Conservation (phyloP, 2,113 vertebrate species). For the Corvus moneduloides region DNA sequence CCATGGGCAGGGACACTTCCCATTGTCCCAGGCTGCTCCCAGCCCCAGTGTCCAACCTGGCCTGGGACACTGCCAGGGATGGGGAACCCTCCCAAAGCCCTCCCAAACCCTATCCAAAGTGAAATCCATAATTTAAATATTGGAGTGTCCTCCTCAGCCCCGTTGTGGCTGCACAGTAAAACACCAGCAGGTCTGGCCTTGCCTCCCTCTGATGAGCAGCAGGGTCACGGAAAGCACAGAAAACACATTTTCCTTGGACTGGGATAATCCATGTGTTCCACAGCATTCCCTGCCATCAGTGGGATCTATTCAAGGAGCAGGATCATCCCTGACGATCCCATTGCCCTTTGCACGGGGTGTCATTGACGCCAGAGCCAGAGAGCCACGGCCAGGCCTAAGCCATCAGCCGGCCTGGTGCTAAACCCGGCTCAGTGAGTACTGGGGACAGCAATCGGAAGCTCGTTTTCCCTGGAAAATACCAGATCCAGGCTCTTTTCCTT, state of each 20-base stretch:
- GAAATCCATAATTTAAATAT: fast-evolving
- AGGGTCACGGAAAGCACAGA: background rate
- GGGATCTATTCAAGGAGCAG: background rate
- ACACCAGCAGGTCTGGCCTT: background rate
- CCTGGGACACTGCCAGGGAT: fast-evolving
- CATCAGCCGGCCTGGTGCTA: background rate
- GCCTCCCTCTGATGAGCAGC: background rate
- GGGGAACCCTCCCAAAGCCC: background rate
- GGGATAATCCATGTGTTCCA: background rate
- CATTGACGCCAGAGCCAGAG: background rate
- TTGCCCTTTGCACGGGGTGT: background rate
- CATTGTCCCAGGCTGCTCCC: background rate
- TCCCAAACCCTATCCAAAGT: background rate
- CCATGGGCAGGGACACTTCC: background rate
- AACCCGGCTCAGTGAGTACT: background rate
- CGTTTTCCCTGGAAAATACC: background rate
- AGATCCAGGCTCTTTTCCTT: background rate
- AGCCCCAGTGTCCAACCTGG: background rate
- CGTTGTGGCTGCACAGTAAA: background rate
- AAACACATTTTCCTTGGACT: background rate
- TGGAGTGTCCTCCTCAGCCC: background rate
- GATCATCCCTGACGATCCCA: background rate
- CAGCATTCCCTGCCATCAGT: background rate
- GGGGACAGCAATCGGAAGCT: background rate
- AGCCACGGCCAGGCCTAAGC: background rate